Base-by-base conservation (phyloP, 2,113 vertebrate species). In the Heterotilapia buettikoferi region DNA sequence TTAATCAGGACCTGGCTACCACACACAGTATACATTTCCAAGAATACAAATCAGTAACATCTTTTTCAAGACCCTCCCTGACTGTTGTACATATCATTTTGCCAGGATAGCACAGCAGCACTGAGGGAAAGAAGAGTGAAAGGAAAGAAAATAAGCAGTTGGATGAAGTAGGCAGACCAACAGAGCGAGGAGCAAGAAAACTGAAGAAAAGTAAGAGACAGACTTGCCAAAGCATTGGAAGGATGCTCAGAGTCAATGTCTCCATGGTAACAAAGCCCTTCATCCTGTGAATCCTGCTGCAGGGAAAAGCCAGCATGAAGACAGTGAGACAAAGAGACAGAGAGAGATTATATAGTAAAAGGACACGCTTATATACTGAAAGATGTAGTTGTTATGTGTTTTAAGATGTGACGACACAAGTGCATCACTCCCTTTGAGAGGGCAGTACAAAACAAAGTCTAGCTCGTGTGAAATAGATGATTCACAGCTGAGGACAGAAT, bases 201-300 rank as follows among this genome's bases (percentile, higher is more conserved):
- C 10, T 47, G 68, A 94, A 54, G 82, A 86, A 52, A 31, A 24
- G 59, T 63, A 36, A 71, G 63, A 90, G 84, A 80, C 11, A 85
- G 94, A 99, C 97, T 98, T 98, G 98, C 97, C 98, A 95, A 90
- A 91, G 95, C 76, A 68, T 50, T 86, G 88, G 94, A 88, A 50
- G 93, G 96, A 97, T 97, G 97, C 92, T 98, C 97, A 96, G 96
- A 95, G 94, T 97, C 97, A 95, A 95, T 97, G 36, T 94, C 94
- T 85, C 80, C 90, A 93, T 97, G 97, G 96, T 97, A 97, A 97
- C 96, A 96, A 97, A 95, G 97, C 91, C 96, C 97, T 91, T 98
- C 98, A 83, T 95, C 93, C 61, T 80, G 82, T 78, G 85, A 87
- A 93, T 99, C 98, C 98, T 98, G 97, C 93, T 96, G 94, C 95